Percentiles rank a stretch among this genome's conserved stretches.
phyloP scores from a whole-genome alignment of 2,888 invertebrate genomes.

The Dorcus parallelipipedus region DNA sequence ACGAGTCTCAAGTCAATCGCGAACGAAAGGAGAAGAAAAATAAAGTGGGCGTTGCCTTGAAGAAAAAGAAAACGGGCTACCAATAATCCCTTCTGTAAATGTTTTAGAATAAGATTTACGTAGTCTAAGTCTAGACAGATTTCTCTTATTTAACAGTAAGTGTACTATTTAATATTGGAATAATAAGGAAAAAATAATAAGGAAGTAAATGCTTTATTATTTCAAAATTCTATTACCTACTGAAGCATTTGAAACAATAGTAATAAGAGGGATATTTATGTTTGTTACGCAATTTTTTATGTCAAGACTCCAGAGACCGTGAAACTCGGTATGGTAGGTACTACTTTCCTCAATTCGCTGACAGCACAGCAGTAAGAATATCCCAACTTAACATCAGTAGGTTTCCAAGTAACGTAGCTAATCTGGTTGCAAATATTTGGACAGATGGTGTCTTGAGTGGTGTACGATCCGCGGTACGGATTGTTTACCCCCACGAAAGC shows the following conservation, averaged over 20 bases:
- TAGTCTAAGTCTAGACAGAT: no score
- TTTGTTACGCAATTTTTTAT: constrained; percentile 10
- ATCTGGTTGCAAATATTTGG: constrained; percentile 54
- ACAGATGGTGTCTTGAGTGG: constrained; percentile 30
- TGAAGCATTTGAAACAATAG: no score
- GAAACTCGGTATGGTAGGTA: constrained; percentile 55
- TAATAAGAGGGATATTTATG: no score
- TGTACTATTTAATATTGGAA: no score
- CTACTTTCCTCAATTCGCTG: constrained; percentile 53
- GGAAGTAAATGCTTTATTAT: no score
- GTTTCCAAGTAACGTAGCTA: constrained; percentile 57
- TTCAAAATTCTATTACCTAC: not conserved
- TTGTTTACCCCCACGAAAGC: constrained; percentile 63
- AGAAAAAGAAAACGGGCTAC: no score
- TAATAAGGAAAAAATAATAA: no score
- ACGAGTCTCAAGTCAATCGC: no score
- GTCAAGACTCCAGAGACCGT: constrained; percentile 37
- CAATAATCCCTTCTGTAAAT: not conserved
- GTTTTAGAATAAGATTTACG: no score
- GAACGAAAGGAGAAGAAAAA: no score
- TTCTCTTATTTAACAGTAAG: no score
- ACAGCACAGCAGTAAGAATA: constrained; percentile 62
- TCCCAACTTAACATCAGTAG: constrained; percentile 53
- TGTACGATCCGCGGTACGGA: constrained; percentile 46
- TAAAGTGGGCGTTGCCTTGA: no score